Evolutionary conservation across 2,888 invertebrate genomes (phyloP), one percentile per base, ranked within the genome.

Genomic region (Drosophila flavopinicola): DNA sequence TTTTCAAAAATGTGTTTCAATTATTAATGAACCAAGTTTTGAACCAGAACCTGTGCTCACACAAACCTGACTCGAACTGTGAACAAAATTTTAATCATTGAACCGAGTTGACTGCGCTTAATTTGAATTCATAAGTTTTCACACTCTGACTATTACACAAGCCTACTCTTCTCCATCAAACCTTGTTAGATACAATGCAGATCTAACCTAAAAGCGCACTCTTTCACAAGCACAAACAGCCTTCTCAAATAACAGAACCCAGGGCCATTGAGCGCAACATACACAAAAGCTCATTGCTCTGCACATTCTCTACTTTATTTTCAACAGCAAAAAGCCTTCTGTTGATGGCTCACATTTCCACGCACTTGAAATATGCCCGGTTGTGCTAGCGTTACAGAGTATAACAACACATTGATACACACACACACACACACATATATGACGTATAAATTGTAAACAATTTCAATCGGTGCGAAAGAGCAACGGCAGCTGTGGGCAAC

Each of bases 391-490:
- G 17, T 54, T 72, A 58, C 66, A 66, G 69, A 58, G 69, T 66
- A 69, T 11, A 58, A 42, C 66, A 68, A 23, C 10, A 32, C 30
- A 54, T 32, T 13, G 2, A 33, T 10, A 32, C 25, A 49, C 6
- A 39, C 9, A 35, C 38, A 42, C 10, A 33, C 7, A 39, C 10
- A 27, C 27, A 2, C 23, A 7, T 25, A 30, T 24, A 24, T 56
- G 49, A 53, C 58, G 56, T 52, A 49, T 35, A 38, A 56, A 51
- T 64, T 72, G 69, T 75, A 85, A 86, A 85, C 82, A 85, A 79
- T 76, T 79, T 75, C n/a, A n/a, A 59, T 64, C 23, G 59, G 84
- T 83, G 80, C 59, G 77, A 82, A 83, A 76, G 84, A 82, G 77
- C 69, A 66, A 59, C 66, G 53, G 70, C 80, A 82, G 86, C 86